Conservation (phyloP, 2,113 vertebrate genomes). For the Muntiacus muntjak region DNA sequence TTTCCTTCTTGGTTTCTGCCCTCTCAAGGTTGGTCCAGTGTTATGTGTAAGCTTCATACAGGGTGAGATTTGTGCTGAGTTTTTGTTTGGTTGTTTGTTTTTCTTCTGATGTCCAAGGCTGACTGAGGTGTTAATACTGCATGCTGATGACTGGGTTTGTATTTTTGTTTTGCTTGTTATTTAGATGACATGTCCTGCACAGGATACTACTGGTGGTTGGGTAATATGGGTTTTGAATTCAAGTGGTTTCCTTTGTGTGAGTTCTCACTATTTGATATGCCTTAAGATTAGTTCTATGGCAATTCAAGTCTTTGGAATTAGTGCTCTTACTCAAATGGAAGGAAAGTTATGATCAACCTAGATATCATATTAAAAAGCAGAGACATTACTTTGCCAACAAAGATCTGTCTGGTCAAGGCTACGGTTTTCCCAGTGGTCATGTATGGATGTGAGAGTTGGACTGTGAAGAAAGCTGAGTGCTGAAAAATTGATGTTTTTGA, state of each 20-base stretch:
- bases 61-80: background rate
- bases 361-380: no score
- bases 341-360: no score
- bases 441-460: no score
- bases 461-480: no score
- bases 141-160: background rate
- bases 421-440: no score
- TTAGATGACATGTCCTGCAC: background rate
- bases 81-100: background rate
- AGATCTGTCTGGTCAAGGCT: no score
- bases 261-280: background rate
- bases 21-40: background rate
- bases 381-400: no score
- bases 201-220: background rate
- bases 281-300: background rate
- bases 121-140: background rate
- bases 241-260: background rate
- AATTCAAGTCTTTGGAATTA: background rate
- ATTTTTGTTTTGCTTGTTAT: background rate
- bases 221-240: background rate
- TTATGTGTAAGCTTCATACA: background rate
- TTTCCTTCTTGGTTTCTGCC: background rate
- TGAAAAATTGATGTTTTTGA: no score
- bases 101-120: background rate
- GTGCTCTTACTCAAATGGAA: no score